These are phyloP conservation scores for Heliconius nattereri DNA, from an alignment of 1,140 invertebrate genomes.

Conservation along the genomic window DNA sequence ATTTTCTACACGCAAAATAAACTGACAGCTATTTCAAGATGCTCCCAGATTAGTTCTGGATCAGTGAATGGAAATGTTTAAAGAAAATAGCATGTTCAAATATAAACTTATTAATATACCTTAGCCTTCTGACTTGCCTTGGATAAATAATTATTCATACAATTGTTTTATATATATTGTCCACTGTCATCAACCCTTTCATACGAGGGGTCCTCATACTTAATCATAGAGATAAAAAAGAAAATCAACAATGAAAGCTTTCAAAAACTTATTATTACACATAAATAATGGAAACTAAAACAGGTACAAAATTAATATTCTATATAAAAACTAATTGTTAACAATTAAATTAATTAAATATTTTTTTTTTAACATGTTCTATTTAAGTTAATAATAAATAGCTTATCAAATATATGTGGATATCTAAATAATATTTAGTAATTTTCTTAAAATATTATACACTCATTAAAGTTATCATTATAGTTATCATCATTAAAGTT, in stretches of 20 bases:
- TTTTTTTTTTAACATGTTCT: background rate
- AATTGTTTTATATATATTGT: background rate
- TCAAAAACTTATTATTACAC: background rate
- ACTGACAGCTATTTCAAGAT: background rate
- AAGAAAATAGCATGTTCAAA: background rate
- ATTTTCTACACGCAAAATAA: background rate
- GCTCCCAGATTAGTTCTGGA: conserved; percentile 1
- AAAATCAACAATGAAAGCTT: background rate
- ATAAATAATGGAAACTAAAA: background rate
- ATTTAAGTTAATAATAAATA: background rate
- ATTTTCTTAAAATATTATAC: background rate
- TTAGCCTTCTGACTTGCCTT: background rate
- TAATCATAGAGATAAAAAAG: too few species aligned
- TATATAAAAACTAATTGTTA: background rate
- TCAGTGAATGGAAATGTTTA: conserved; percentile 5
- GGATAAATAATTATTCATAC: background rate
- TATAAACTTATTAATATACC: too few species aligned
- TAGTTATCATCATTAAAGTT: background rate
- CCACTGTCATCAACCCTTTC: too few species aligned
- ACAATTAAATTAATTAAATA: background rate
- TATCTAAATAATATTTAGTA: background rate
- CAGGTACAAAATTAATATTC: background rate
- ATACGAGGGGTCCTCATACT: too few species aligned
- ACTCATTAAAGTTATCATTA: background rate
- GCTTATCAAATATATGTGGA: background rate